A percentile compares a stretch with the other conserved stretches of the same genome.
phyloP scores from a whole-genome alignment of 2,888 invertebrate genomes.

The Nomada ferruginata region DNA sequence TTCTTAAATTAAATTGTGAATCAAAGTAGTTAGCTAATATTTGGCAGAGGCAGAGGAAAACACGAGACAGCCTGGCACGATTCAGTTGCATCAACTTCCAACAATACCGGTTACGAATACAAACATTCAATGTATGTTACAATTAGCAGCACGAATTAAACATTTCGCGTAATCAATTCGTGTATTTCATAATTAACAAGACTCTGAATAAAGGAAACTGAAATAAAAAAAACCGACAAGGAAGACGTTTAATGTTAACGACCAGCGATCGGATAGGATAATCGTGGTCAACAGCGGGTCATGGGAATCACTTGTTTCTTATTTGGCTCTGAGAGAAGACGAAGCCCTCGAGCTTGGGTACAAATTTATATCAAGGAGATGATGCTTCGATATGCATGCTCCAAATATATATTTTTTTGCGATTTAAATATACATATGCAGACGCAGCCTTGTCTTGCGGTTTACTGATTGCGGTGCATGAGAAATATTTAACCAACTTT shows the following conservation, averaged over 20 bases:
- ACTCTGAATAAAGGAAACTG: neutral
- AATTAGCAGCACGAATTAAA: too few relatives aligned
- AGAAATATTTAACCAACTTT: too few relatives aligned
- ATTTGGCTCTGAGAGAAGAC: conserved; percentile 37
- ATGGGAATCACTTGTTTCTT: conserved; percentile 25
- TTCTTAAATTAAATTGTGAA: conserved; percentile 50
- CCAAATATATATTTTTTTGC: conserved; percentile 13
- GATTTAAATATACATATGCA: neutral
- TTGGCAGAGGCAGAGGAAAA: conserved; percentile 63
- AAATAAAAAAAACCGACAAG: neutral
- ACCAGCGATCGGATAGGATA: neutral
- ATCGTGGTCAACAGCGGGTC: neutral
- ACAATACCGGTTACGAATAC: neutral
- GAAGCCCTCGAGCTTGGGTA: conserved; percentile 19
- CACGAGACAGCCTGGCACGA: conserved; percentile 75
- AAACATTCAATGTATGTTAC: neutral
- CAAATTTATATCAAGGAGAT: conserved; percentile 58
- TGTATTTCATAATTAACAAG: neutral
- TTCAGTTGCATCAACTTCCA: neutral
- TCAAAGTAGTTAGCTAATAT: conserved; percentile 60
- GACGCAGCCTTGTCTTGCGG: too few relatives aligned
- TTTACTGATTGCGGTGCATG: neutral
- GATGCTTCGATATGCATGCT: neutral
- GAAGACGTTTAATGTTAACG: neutral
- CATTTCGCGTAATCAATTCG: too few relatives aligned